Conservation (phyloP, 2,113 vertebrate genomes). For the Telmatochromis bifrenatus region DNA sequence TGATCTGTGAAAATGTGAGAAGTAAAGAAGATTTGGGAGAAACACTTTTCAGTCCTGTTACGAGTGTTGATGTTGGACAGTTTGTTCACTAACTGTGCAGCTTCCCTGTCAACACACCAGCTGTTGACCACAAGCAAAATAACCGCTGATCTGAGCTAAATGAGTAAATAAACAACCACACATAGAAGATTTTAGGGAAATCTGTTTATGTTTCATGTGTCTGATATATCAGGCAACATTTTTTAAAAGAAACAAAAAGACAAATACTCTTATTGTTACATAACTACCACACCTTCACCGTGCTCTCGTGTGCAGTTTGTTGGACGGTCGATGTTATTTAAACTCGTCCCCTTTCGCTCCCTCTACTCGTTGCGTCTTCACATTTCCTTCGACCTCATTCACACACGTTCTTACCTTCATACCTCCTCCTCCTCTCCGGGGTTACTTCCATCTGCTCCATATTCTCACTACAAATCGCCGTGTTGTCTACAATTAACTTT, state of each 20-base stretch:
- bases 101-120: not conserved
- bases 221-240: not conserved
- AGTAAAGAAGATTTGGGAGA: not conserved
- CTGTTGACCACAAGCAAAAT: not conserved
- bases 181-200: not conserved
- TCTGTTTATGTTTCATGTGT: not conserved
- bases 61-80: not conserved
- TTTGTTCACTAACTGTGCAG: not conserved
- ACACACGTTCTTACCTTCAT: fast-evolving
- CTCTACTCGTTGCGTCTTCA: fast-evolving
- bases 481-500: not conserved
- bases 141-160: not conserved
- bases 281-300: not conserved
- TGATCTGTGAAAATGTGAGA: not conserved
- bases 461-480: not conserved
- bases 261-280: not conserved
- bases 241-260: not conserved
- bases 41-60: not conserved
- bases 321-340: not conserved
- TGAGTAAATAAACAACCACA: not conserved
- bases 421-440: fast-evolving
- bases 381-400: not conserved
- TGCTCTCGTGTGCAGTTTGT: not conserved
- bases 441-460: not conserved
- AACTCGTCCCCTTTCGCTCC: not conserved